phyloP scores from a whole-genome alignment of 2,888 invertebrate species.

The Andrena praecox region DNA sequence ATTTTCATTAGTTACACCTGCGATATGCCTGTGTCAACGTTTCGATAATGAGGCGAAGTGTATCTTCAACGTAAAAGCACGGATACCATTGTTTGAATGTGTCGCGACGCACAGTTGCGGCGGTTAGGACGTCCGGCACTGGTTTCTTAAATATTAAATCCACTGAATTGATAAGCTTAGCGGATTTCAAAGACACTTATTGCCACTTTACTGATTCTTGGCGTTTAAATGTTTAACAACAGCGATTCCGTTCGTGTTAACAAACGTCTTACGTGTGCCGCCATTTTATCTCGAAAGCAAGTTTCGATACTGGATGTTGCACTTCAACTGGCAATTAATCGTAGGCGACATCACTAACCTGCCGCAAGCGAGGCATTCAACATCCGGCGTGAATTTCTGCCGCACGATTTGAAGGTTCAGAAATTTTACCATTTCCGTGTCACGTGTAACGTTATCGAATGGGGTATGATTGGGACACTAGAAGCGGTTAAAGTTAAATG shows the following conservation, averaged over 20 bases:
- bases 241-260: constrained; percentile 6
- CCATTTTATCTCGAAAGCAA: constrained; percentile 28
- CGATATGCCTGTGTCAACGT: neutral
- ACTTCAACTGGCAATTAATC: no score
- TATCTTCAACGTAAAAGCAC: neutral
- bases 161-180: neutral
- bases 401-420: no score
- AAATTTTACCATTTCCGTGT: no score
- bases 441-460: no score
- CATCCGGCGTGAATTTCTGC: no score
- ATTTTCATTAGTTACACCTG: constrained; percentile 29
- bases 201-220: neutral
- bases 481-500: no score
- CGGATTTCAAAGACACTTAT: neutral
- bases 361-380: no score
- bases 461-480: no score
- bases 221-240: constrained; percentile 18
- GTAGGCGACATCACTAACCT: no score
- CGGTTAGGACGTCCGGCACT: constrained; percentile 20
- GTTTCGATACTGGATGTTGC: neutral
- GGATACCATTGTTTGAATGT: neutral
- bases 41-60: neutral
- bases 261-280: neutral
- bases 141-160: constrained; percentile 1
- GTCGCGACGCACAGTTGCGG: neutral